These are phyloP conservation scores for Stylophora pistillata DNA, from an alignment of 64 coral and sea anemone genomes.

Conservation along the genomic window DNA sequence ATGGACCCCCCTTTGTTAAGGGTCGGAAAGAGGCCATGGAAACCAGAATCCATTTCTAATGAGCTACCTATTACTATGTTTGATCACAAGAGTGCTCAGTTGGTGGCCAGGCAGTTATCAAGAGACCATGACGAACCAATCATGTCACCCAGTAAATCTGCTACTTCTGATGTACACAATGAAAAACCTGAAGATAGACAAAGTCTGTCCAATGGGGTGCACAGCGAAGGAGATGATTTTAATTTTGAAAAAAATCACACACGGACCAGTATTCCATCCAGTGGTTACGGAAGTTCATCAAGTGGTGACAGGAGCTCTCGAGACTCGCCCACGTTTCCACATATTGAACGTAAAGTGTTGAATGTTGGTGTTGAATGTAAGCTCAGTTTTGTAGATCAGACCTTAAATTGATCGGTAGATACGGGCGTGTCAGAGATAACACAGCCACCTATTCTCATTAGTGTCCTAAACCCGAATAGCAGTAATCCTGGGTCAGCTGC, in stretches of 20 bases:
- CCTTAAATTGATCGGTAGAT: too few relatives aligned
- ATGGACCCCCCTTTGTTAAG: slow-evolving; percentile 5
- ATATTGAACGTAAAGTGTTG: not conserved
- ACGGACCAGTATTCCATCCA: not conserved
- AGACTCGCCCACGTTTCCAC: not conserved
- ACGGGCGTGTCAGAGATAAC: too few relatives aligned
- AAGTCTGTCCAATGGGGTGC: not conserved
- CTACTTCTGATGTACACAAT: not conserved
- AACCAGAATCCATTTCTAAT: not conserved
- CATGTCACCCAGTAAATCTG: not conserved
- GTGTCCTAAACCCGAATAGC: too few relatives aligned
- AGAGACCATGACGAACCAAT: not conserved
- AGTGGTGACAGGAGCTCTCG: not conserved
- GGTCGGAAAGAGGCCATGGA: not conserved
- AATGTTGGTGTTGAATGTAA: too few relatives aligned
- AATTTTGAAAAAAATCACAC: not conserved
- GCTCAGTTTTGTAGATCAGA: too few relatives aligned
- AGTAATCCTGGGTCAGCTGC: too few relatives aligned
- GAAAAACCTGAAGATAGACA: not conserved
- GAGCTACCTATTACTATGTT: not conserved
- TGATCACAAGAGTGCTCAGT: slow-evolving; percentile 38
- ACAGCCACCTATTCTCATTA: too few relatives aligned
- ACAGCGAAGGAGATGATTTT: not conserved
- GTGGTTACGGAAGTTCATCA: not conserved
- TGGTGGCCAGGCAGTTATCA: slow-evolving; percentile 18